Base-by-base conservation (phyloP, 2,797 vertebrate genomes). In the Valencia hispanica region DNA sequence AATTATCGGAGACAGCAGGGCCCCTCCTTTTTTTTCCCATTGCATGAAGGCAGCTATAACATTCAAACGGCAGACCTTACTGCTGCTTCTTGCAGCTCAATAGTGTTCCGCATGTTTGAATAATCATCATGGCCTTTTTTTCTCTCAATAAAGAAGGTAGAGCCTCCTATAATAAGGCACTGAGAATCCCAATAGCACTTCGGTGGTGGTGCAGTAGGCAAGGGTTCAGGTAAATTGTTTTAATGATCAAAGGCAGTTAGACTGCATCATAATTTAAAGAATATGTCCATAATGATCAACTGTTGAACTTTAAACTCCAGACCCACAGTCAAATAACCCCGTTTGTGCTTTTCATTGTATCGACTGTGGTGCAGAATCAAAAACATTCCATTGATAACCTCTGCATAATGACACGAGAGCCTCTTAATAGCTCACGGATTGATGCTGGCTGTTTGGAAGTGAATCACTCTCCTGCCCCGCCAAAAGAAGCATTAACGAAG, bases 1-100 rank as follows among this genome's bases (percentile, higher is more conserved):
- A 93, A 95, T 95, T 94, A 94, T 94, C 82, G 88, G 90, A 93
- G 92, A 89, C 84, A 75, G 76, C 81, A 30, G 72, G 75, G 63
- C 68, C 75, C 48, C 79, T 75, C 83, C 86, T 74, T 59, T 68
- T 86, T 87, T 81, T 86, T 88, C 45, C 48, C 84, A 77, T 80
- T 30, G 79, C 76, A 74, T 89, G 81, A 90, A 86, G 87, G 87
- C 86, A 80, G 85, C 91, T 83, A 87, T 93, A 91, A 91, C 86
- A 94, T 94, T 84, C 80, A 83, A 89, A 90, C 79, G 77, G 84
- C 91, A 72, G 73, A 91, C 77, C 85, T 69, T 84, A 86, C 88
- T 85, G 68, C 75, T 85, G 69, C 76, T 81, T 81, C 73, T 51
- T 72, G 80, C 53, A 51, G 92, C 88, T 95, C 94, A 75, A 93